Base-by-base conservation (phyloP, 2,113 vertebrate species). In the Misgurnus anguillicaudatus region DNA sequence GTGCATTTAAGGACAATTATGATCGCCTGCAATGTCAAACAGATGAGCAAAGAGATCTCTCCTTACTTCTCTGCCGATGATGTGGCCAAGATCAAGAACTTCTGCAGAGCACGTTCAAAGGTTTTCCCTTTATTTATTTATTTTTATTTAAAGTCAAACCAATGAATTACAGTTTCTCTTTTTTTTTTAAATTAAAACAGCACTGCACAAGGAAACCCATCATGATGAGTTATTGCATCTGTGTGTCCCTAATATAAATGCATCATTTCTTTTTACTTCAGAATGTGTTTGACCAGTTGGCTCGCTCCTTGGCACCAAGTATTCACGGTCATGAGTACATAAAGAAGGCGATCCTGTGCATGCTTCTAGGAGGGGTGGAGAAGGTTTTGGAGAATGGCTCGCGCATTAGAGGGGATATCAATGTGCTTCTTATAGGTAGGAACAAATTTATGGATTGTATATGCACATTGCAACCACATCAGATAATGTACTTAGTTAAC, bases 291-390 rank as follows among this genome's bases (percentile, higher is more conserved):
- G 89, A 96, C 48, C 95, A 97, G 92, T 89, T 99, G 84, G 87
- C 96, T 0, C 92, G 77, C 13, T 99, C 97, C 0, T 78, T 99
- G 87, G 97, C 97, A 17, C 98, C 98, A 63, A 98, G 96, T 42
- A 99, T 99, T 88, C 96, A 99, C 0, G 98, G 98, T 0, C 96
- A 99, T 0, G 93, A 96, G 66, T 99, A 96, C 86, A 97, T 99
- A 77, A 99, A 99, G 94, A 99, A 98, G 84, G 98, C 98, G 1
- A 94, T 99, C 81, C 94, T 99, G 10, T 99, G 98, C 86, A 92
- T 99, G 95, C 88, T 99, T 58, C 90, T 99, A 0, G 98, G 98
- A 9, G 98, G 98, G 0, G 96, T 97, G 82, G 98, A 99, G 89
- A 98, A 97, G 84, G 86, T 97, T 21, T 90, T 99, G 61, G 96